Evolutionary conservation across 2,113 vertebrate species (phyloP).

Genomic region (Atherinomorus stipes): DNA sequence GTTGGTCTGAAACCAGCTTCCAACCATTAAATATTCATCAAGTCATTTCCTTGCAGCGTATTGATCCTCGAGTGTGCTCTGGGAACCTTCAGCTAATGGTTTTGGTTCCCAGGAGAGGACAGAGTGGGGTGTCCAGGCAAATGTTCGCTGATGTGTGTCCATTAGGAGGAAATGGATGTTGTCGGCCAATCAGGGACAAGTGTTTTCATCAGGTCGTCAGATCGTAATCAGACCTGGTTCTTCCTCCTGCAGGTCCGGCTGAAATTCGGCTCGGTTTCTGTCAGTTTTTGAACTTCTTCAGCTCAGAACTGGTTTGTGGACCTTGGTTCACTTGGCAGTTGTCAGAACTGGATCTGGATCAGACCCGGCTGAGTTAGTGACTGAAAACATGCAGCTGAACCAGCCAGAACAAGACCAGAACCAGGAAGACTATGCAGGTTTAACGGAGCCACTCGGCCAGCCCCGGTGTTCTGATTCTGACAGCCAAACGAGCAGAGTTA

Average conservation of each 20-base stretch:
- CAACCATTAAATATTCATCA: conserved; percentile 57
- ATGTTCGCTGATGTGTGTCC: conserved; percentile 37
- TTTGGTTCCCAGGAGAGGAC: conserved; percentile 45
- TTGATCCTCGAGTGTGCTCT: conserved; percentile 21
- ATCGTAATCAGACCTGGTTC: conserved; percentile 40
- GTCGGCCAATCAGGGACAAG: conserved; percentile 42
- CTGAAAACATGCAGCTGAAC: no score
- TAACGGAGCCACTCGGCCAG: no score
- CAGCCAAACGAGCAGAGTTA: no score
- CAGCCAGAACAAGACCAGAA: no score
- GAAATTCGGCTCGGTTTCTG: background rate
- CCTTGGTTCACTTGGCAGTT: no score
- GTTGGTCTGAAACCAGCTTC: no score
- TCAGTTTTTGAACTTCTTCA: no score
- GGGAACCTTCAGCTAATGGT: conserved; percentile 53
- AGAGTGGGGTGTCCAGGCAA: conserved; percentile 35
- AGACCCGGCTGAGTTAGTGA: no score
- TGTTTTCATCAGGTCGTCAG: conserved; percentile 52
- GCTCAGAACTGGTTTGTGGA: no score
- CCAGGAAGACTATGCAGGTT: no score
- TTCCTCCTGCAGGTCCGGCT: background rate
- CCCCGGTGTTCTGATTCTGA: no score
- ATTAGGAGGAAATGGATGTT: conserved; percentile 72
- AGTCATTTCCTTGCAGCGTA: conserved; percentile 18
- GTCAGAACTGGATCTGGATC: no score